These are phyloP conservation scores for Brotogeris chrysoptera DNA, from an alignment of 2,797 vertebrate genomes.

Conservation along the genomic window DNA sequence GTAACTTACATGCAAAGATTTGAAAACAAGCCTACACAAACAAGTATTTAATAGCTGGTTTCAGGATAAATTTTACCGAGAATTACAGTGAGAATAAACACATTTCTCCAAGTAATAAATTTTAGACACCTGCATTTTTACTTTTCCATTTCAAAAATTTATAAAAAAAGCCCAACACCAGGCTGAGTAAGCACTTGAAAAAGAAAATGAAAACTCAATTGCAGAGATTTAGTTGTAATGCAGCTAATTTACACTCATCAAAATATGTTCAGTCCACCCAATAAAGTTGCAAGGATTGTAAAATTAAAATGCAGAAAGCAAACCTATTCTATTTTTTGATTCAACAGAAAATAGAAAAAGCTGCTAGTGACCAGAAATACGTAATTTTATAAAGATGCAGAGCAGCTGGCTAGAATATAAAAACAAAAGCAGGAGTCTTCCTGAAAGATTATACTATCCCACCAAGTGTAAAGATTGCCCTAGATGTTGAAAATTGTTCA, in stretches of 20 bases:
- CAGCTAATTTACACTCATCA: neutral
- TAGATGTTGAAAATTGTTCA: neutral
- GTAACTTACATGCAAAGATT: neutral
- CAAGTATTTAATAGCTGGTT: neutral
- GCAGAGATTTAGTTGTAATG: neutral
- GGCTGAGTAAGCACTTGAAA: neutral
- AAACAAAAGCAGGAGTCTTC: neutral
- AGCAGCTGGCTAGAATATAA: neutral
- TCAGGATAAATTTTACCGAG: neutral
- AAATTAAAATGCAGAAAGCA: neutral
- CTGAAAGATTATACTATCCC: neutral
- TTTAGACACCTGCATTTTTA: neutral
- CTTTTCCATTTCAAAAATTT: neutral
- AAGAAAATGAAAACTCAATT: neutral
- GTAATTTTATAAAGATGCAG: fast-evolving
- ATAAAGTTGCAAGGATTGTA: neutral
- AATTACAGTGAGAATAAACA: neutral
- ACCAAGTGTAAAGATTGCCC: neutral
- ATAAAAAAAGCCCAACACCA: neutral
- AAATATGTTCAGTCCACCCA: neutral
- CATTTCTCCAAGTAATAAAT: neutral
- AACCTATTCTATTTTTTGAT: neutral
- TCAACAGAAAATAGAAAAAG: neutral
- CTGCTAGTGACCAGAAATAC: neutral
- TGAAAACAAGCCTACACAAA: slow-evolving; percentile 18